A percentile compares a stretch with the other conserved stretches of the same genome.
phyloP scores from a whole-genome alignment of 2,113 vertebrate species.

The Odobenus rosmarus region DNA sequence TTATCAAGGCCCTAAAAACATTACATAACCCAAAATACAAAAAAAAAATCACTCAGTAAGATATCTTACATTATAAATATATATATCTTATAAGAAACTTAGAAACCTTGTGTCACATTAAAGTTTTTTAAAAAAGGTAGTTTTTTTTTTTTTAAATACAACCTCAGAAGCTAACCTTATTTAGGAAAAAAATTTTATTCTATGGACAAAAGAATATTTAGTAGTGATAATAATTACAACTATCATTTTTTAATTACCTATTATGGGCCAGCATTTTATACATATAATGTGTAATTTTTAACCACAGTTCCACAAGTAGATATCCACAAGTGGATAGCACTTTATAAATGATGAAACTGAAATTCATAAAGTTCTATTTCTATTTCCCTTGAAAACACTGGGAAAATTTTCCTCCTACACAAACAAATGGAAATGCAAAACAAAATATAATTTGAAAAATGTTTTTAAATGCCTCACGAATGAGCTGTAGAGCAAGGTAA shows the following conservation, averaged over 20 bases:
- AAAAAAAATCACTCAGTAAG: not conserved
- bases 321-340: not conserved
- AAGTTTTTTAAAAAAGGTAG: not conserved
- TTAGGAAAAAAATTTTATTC: not conserved
- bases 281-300: not conserved
- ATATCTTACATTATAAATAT: not conserved
- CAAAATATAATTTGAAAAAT: slow-evolving; percentile 5
- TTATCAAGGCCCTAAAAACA: not conserved
- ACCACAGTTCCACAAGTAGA: not conserved
- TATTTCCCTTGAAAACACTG: slow-evolving; percentile 12
- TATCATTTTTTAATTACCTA: not conserved
- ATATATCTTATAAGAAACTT: not conserved
- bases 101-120: not conserved
- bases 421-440: slow-evolving; percentile 11
- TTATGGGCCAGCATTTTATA: not conserved
- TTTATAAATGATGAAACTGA: slow-evolving; percentile 38
- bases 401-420: not conserved
- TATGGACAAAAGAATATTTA: not conserved
- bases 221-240: not conserved
- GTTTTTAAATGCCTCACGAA: not conserved
- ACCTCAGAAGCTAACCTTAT: not conserved
- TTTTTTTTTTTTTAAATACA: not conserved
- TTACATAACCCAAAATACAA: not conserved
- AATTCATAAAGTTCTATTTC: not conserved
- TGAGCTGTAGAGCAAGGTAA: not conserved